Conservation (phyloP, 1,140 invertebrate species). For the Nebria ingens region DNA sequence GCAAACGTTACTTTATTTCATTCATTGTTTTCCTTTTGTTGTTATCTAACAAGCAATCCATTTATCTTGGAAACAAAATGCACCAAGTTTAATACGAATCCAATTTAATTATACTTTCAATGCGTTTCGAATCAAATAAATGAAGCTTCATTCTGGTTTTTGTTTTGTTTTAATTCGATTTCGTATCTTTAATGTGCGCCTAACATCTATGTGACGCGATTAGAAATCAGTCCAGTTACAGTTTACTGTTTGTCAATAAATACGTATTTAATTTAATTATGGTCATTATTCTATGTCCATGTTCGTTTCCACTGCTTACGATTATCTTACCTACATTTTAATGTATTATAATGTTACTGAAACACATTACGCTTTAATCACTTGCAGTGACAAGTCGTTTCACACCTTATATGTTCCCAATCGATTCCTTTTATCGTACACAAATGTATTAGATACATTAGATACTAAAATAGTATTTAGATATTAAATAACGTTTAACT, state of each 20-base stretch:
- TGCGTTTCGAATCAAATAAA: neutral
- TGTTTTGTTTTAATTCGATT: too few relatives aligned
- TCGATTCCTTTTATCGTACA: too few relatives aligned
- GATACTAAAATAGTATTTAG: too few relatives aligned
- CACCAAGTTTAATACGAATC: neutral
- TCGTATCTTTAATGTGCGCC: neutral
- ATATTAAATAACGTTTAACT: too few relatives aligned
- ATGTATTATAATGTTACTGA: too few relatives aligned
- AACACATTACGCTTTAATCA: too few relatives aligned
- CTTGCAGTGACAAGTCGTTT: neutral
- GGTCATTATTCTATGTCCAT: neutral
- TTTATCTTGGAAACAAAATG: neutral
- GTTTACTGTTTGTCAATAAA: neutral
- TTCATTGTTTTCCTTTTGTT: neutral
- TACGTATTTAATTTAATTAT: neutral
- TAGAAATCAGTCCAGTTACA: neutral
- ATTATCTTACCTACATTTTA: too few relatives aligned
- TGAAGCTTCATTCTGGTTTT: too few relatives aligned
- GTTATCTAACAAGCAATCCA: neutral
- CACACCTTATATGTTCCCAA: neutral
- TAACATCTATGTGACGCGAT: neutral
- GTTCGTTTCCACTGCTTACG: neutral
- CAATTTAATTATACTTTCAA: neutral
- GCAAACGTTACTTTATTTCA: too few relatives aligned
- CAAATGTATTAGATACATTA: too few relatives aligned